Percentiles rank a stretch among this genome's conserved stretches.
Evolutionary conservation across 92 coral and sea anemone species (phyloP).

Genomic region (Desmophyllum pertusum): DNA sequence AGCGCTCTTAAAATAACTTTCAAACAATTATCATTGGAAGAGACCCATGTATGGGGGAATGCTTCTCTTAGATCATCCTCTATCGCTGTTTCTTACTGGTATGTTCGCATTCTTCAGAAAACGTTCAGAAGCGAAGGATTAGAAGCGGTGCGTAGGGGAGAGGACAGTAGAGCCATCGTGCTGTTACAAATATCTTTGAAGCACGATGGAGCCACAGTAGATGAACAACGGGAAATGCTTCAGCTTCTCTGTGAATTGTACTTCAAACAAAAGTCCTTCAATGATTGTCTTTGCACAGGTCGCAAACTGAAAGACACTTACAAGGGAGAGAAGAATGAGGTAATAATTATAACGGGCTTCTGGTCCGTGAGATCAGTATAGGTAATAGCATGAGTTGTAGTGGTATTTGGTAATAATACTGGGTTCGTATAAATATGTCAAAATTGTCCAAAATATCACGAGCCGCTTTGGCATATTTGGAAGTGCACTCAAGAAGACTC

Average conservation of each 20-base stretch:
- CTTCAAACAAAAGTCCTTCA: constrained; percentile 12
- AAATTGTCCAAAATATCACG: too few relatives aligned
- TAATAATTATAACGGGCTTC: not conserved
- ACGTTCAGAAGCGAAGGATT: not conserved
- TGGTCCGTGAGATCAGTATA: too few relatives aligned
- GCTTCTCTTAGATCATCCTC: too few relatives aligned
- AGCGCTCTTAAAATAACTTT: too few relatives aligned
- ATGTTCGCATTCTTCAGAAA: not conserved
- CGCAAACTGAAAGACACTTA: constrained; percentile 9
- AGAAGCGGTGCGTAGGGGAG: constrained; percentile 12
- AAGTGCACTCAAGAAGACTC: too few relatives aligned
- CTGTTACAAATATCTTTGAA: constrained; percentile 16
- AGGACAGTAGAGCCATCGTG: constrained; percentile 7
- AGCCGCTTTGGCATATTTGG: too few relatives aligned
- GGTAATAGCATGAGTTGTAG: too few relatives aligned
- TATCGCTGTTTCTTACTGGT: not conserved
- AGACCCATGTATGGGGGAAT: too few relatives aligned
- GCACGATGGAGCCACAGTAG: not conserved
- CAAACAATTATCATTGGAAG: too few relatives aligned
- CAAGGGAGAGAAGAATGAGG: not conserved
- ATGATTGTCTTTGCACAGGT: constrained; percentile 23
- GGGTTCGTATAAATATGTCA: too few relatives aligned
- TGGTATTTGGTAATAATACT: too few relatives aligned
- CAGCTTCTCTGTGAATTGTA: constrained; percentile 17
- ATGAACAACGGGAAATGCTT: constrained; percentile 1